A percentile compares a stretch with the other conserved stretches of the same genome.
Conservation (phyloP, 2,888 invertebrate genomes). For the Archips xylosteana region DNA sequence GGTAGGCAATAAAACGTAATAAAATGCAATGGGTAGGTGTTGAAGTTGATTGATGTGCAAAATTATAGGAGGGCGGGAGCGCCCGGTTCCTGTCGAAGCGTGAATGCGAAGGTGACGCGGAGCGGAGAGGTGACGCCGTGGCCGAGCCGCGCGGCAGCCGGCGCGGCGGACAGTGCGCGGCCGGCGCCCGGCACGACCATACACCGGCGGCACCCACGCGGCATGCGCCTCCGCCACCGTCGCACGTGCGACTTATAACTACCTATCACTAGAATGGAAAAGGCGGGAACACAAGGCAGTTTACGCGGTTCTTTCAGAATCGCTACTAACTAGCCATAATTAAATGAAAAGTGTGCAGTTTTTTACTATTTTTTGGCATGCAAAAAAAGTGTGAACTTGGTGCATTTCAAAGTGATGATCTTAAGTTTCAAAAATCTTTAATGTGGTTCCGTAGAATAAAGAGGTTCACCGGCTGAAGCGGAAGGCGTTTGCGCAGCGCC, state of each 20-base stretch:
- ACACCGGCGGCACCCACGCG: conserved; percentile 58
- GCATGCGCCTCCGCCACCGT: conserved; percentile 56
- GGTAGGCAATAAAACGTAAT: conserved; percentile 46
- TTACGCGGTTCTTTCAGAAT: conserved; percentile 63
- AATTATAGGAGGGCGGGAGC: conserved; percentile 58
- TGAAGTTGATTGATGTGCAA: conserved; percentile 55
- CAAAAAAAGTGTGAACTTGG: conserved; percentile 55
- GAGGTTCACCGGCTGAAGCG: conserved; percentile 55
- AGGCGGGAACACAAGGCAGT: conserved; percentile 63
- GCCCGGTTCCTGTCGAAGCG: conserved; percentile 44
- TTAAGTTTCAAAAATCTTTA: conserved; percentile 43
- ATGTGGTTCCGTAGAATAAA: conserved; percentile 51
- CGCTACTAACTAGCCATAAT: conserved; percentile 57
- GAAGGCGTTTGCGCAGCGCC: conserved; percentile 59
- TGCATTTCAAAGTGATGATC: conserved; percentile 45
- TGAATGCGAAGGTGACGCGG: conserved; percentile 60
- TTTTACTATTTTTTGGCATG: conserved; percentile 57
- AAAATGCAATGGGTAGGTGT: conserved; percentile 49
- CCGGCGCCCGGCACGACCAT: conserved; percentile 76
- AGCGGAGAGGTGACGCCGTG: conserved; percentile 49
- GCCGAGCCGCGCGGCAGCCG: conserved; percentile 45
- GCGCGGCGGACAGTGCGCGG: conserved; percentile 70
- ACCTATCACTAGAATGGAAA: conserved; percentile 42
- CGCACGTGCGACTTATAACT: conserved; percentile 47
- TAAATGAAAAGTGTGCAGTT: conserved; percentile 46